phyloP scores from a whole-genome alignment of 2,113 vertebrate genomes.

The Bettongia penicillata region DNA sequence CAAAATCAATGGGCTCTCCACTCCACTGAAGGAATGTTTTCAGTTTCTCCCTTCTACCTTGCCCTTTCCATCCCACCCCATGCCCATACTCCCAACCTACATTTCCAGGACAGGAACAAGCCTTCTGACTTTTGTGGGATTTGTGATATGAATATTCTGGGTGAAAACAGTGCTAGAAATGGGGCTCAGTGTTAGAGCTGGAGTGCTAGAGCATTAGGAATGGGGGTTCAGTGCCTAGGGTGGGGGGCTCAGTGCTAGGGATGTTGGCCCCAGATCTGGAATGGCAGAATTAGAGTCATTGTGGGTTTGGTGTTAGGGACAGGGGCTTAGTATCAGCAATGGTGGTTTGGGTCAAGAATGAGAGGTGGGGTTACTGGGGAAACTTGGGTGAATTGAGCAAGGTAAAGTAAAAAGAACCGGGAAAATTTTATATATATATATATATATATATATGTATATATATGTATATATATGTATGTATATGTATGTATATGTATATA shows the following conservation, averaged over 20 bases:
- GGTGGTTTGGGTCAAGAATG: background rate
- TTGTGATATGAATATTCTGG: background rate
- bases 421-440: background rate
- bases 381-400: background rate
- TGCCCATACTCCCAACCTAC: background rate
- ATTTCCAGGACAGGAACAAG: background rate
- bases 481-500: too few relatives aligned
- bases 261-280: too few relatives aligned
- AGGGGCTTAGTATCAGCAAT: background rate
- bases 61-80: background rate
- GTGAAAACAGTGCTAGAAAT: background rate
- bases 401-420: background rate
- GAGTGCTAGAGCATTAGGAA: background rate
- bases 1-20: background rate
- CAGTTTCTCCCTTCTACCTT: background rate
- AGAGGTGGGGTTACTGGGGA: background rate
- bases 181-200: background rate
- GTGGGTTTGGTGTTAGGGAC: background rate
- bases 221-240: background rate
- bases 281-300: background rate
- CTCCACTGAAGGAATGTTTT: background rate
- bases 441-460: too few relatives aligned
- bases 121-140: background rate
- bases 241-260: background rate
- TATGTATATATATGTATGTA: background rate